Base-by-base conservation (phyloP, 2,113 vertebrate species). In the Motacilla tschutschensis region DNA sequence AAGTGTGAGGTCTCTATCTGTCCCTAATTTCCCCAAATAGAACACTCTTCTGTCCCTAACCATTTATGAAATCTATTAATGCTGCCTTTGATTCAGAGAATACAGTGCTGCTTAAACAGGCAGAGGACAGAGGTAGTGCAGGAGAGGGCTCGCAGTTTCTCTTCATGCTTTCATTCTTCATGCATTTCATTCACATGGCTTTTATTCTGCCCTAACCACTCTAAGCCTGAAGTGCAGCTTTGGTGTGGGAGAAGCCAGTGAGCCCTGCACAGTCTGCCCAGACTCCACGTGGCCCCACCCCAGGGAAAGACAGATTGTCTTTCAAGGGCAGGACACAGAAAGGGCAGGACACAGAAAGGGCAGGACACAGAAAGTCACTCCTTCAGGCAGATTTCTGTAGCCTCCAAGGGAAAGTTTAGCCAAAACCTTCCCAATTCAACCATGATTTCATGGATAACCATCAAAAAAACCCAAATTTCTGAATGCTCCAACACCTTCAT, bases 281-380 rank as follows among this genome's bases (percentile, higher is more conserved):
- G 43, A 14, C 18, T 54, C 35, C 33, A 6, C 0, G 0, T 21
- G n/a, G 35, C 41, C 28, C 15, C 6, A 44, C 5, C 3, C 29
- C 17, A 47, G 28, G 12, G 17, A 63, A 65, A 33, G 46, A 21
- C 5, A 20, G 36, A 17, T 31, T 17, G 40, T 44, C 69, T 33
- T 33, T 48, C 33, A 26, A 31, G 19, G 40, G 38, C 46, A 77
- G n/a, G 40, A 50, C 54, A 35, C 18, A 55, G 19, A 62, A 70
- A 60, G 19, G 40, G 38, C 46, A 77, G n/a, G 40, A 50, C 54
- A 35, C 18, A 55, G 19, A 62, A 70, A 60, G 19, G 40, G 38
- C 46, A 77, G n/a, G 40, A 50, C 54, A 35, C 18, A 55, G 19
- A 62, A 70, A 60, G 38, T 59, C 21, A 4, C 12, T 55, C 40